Conservation (phyloP, 1,140 invertebrate species). For the Megalonaias nervosa region DNA sequence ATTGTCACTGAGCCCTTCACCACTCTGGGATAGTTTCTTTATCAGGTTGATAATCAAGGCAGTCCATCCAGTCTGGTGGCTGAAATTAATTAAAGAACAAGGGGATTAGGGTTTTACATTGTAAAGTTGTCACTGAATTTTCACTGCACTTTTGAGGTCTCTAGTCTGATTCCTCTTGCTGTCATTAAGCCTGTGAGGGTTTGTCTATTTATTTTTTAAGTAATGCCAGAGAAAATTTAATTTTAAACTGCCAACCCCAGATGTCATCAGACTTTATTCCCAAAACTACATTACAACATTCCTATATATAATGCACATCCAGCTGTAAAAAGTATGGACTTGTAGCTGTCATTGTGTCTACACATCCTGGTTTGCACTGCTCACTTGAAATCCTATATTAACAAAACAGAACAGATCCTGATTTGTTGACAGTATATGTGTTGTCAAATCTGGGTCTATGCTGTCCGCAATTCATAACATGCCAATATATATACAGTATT, state of each 20-base stretch:
- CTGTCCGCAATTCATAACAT: too few species aligned
- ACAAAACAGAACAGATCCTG: too few species aligned
- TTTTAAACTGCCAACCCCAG: neutral
- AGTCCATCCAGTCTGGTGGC: conserved; percentile 33
- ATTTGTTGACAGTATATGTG: too few species aligned
- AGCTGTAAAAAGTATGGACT: too few species aligned
- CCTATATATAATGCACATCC: too few species aligned
- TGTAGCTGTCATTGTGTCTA: too few species aligned
- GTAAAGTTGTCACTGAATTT: neutral
- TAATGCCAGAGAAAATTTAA: neutral
- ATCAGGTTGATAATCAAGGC: conserved; percentile 17
- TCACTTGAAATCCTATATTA: too few species aligned
- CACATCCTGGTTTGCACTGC: too few species aligned
- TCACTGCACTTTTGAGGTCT: neutral
- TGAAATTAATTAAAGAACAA: neutral
- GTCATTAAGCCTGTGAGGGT: neutral
- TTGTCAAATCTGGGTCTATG: too few species aligned
- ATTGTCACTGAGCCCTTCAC: conserved; percentile 17
- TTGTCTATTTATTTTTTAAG: too few species aligned
- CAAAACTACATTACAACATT: neutral
- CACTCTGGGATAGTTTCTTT: neutral
- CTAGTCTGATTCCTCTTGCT: neutral
- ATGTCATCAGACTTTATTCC: neutral
- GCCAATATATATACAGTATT: too few species aligned
- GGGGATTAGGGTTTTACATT: neutral